Conservation (phyloP, 2,888 invertebrate genomes). For the Coremacera marginata region DNA sequence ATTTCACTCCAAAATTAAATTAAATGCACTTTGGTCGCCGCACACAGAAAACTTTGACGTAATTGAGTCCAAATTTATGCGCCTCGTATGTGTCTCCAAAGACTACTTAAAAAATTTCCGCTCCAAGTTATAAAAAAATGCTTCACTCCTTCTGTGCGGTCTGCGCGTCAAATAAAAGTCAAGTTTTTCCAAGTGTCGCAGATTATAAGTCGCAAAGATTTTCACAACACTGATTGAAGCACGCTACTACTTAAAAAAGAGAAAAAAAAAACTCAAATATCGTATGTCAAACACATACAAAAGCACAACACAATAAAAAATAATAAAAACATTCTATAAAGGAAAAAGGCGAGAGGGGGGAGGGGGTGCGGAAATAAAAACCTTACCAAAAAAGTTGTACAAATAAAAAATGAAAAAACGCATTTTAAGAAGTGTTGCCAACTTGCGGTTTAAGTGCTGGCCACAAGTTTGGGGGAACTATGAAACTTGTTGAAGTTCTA, state of each 20-base stretch:
- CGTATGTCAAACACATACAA: slow-evolving; percentile 50
- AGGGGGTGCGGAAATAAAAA: no score
- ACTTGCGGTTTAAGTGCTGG: background rate
- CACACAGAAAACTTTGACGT: background rate
- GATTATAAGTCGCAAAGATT: slow-evolving; percentile 32
- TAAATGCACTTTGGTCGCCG: slow-evolving; percentile 15
- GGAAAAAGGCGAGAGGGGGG: no score
- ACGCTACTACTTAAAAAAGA: slow-evolving; percentile 14
- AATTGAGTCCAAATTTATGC: slow-evolving; percentile 26
- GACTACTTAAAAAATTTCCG: slow-evolving; percentile 26
- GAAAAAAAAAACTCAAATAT: slow-evolving; percentile 52
- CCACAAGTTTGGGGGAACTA: background rate
- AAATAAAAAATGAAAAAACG: background rate
- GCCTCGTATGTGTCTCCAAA: slow-evolving; percentile 26
- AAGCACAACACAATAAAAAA: background rate
- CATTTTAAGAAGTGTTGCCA: background rate
- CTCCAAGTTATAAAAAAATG: slow-evolving; percentile 26
- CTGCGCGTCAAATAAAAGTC: background rate
- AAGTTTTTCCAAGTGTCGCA: slow-evolving; percentile 19
- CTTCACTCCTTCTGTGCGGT: background rate
- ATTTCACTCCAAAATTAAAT: slow-evolving; percentile 20
- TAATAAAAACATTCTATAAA: background rate
- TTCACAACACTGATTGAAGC: slow-evolving; percentile 38
- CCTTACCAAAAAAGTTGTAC: background rate
- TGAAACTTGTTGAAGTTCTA: background rate